phyloP scores from a whole-genome alignment of 1,140 invertebrate species.

The Lepidurus apus region DNA sequence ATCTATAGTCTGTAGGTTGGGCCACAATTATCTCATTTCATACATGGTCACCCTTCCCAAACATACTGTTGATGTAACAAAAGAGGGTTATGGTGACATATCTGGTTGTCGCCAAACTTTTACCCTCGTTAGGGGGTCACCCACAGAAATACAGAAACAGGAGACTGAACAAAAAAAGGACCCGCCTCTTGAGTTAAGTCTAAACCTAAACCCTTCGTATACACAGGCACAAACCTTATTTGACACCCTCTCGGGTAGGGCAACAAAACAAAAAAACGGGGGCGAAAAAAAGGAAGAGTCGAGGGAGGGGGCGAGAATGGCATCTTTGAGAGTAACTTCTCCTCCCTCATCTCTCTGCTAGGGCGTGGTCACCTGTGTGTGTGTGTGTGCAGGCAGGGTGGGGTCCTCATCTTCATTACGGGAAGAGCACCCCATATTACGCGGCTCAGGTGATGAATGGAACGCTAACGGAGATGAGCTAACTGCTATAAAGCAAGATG shows the following conservation, averaged over 20 bases:
- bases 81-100: no score
- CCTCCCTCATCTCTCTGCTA: background rate
- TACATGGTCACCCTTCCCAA: no score
- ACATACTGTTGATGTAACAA: no score
- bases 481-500: background rate
- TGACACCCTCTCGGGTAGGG: background rate
- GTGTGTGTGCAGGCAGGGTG: constrained; percentile 11
- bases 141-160: no score
- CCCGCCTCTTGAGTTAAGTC: no score
- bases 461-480: background rate
- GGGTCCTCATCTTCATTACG: constrained; percentile 17
- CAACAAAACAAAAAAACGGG: background rate
- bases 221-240: background rate
- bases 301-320: background rate
- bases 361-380: constrained; percentile 16
- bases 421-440: background rate
- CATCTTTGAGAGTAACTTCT: constrained; percentile 15
- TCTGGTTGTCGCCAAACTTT: no score
- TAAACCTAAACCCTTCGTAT: background rate
- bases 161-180: no score
- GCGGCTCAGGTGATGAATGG: constrained; percentile 17
- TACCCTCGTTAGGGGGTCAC: no score
- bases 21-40: no score
- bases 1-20: no score
- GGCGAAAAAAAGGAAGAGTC: background rate